Base-by-base conservation (phyloP, 2,888 invertebrate genomes). In the Acanthosepion esculentum region DNA sequence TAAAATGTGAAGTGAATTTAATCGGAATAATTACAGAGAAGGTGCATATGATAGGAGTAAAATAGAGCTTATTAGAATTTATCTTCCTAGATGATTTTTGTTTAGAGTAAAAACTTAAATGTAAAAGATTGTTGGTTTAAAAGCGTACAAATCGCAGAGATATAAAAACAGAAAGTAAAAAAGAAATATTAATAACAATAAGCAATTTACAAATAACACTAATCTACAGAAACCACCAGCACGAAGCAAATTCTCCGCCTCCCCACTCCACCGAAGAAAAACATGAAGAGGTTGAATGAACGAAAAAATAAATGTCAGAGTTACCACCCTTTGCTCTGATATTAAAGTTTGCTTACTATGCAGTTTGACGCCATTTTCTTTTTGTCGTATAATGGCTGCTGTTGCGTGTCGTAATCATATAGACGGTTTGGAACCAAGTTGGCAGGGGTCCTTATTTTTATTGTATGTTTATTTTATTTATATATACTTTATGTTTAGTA, bases 381-480 rank as follows among this genome's bases (percentile, higher is more conserved):
- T n/a, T 59, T 33, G n/a, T 78, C 78, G n/a, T 78, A n/a, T 78
- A n/a, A 78, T n/a, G 15, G n/a, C 78, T 78, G 78, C 12, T 33
- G n/a, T 78, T 78, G 78, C 78, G 78, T 78, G 78, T 78, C 78
- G 78, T 78, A 78, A 78, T 78, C 78, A 78, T 78, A 78, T 78
- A 78, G 78, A 78, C 78, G n/a, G 78, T n/a, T n/a, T 33, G 78
- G 78, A 78, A 78, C 78, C 78, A 78, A 10, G 78, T 15, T 33
- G 15, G 78, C 78, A 78, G 78, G 78, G n/a, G 78, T n/a, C 15
- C 78, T 78, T 78, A 33, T 78, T 7, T 78, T 78, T 78, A 78
- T 78, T n/a, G n/a, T n/a, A n/a, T 10, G n/a, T 78, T 78, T 78
- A 0, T 15, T 33, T n/a, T n/a, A 23, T 59, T 15, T 26, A 26